phyloP scores from a whole-genome alignment of 2,797 vertebrate species.

The Denticeps clupeoides region DNA sequence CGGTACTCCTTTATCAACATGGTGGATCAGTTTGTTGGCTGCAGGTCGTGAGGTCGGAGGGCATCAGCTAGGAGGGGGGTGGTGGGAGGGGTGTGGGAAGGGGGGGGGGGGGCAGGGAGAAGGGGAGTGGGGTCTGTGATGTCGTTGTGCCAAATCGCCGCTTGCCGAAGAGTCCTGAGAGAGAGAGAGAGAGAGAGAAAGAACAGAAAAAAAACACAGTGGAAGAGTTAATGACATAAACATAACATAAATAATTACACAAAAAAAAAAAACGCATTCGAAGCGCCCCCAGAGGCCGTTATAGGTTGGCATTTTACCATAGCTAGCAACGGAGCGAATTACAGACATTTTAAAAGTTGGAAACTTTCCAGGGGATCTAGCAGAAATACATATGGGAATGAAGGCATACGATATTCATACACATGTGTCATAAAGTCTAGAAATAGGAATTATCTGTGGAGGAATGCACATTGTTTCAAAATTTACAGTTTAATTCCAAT shows the following conservation, averaged over 20 bases:
- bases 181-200: conserved; percentile 13
- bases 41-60: conserved; percentile 65
- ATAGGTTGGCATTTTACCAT: no score
- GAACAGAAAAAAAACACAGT: not conserved
- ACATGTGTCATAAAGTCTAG: no score
- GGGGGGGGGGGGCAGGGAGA: conserved; percentile 26
- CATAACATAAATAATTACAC: not conserved
- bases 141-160: conserved; percentile 53
- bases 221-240: not conserved
- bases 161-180: conserved; percentile 67
- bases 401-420: no score
- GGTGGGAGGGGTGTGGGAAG: conserved; percentile 15
- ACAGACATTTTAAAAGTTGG: no score
- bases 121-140: conserved; percentile 37
- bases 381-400: no score
- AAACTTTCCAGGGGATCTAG: no score
- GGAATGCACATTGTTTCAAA: no score
- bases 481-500: no score
- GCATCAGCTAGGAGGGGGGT: conserved; percentile 28
- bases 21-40: conserved; percentile 48
- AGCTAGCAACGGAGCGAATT: no score
- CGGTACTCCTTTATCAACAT: conserved; percentile 97
- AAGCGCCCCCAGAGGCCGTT: no score
- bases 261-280: not conserved
- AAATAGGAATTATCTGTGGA: no score